These are phyloP conservation scores for Thripadectes ignobilis DNA, from an alignment of 2,797 vertebrate species.

Conservation along the genomic window DNA sequence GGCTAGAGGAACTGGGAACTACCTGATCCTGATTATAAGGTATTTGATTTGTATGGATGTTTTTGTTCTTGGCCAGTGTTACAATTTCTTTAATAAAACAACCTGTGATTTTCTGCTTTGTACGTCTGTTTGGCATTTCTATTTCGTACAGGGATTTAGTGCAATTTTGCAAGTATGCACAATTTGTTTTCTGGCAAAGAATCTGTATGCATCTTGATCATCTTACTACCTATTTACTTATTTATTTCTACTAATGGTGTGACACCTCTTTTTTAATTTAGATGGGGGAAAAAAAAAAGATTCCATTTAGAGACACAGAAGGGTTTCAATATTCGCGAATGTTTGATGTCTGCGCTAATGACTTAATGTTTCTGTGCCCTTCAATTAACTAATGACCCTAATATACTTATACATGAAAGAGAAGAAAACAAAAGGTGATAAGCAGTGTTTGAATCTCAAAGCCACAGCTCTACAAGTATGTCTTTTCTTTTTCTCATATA, in stretches of 20 bases:
- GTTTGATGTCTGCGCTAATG: conserved; percentile 49
- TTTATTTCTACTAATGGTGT: background rate
- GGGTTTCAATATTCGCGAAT: background rate
- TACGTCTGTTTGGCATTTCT: background rate
- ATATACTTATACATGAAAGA: conserved; percentile 27
- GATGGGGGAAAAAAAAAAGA: background rate
- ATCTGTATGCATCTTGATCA: background rate
- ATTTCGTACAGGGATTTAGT: background rate
- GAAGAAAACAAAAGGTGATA: background rate
- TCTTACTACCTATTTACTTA: background rate
- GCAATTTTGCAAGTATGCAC: background rate
- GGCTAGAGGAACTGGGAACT: background rate
- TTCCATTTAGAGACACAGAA: background rate
- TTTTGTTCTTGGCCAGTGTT: background rate
- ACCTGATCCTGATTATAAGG: background rate
- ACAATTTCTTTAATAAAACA: background rate
- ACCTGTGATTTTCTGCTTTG: background rate
- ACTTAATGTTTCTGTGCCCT: conserved; percentile 22
- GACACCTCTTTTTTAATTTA: background rate
- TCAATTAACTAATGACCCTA: conserved; percentile 49
- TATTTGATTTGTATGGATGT: background rate
- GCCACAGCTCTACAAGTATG: background rate
- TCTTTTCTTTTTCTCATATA: background rate
- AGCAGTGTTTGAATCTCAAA: background rate
- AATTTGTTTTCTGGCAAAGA: background rate